Evolutionary conservation across 2,888 invertebrate genomes (phyloP).

Genomic region (Lamproptera curius): DNA sequence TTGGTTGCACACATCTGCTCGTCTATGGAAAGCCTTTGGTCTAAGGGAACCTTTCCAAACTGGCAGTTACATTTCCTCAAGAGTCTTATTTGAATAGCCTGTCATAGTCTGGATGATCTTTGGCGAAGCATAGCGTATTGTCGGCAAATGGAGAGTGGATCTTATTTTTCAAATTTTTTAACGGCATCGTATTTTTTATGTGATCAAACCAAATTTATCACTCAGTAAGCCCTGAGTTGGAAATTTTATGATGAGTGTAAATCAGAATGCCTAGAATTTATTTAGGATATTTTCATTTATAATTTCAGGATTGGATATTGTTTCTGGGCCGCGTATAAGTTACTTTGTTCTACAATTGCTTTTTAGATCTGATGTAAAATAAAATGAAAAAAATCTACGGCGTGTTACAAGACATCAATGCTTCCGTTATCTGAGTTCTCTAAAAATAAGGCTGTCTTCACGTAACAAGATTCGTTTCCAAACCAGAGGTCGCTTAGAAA

Average conservation of each 20-base stretch:
- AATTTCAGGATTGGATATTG: slow-evolving; percentile 36
- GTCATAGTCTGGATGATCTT: slow-evolving; percentile 32
- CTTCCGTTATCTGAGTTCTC: slow-evolving; percentile 33
- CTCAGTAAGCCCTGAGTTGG: slow-evolving; percentile 34
- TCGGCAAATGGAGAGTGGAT: slow-evolving; percentile 32
- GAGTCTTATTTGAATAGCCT: slow-evolving; percentile 28
- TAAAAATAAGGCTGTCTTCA: slow-evolving; percentile 35
- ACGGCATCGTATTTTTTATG: slow-evolving; percentile 35
- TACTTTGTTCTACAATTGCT: slow-evolving; percentile 32
- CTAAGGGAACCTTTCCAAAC: too few species aligned
- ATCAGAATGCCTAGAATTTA: slow-evolving; percentile 35
- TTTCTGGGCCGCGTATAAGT: slow-evolving; percentile 35
- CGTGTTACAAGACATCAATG: slow-evolving; percentile 28
- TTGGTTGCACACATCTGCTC: too few species aligned
- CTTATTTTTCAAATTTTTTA: slow-evolving; percentile 35
- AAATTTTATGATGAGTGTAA: slow-evolving; percentile 34
- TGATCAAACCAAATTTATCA: slow-evolving; percentile 34
- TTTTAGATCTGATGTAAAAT: slow-evolving; percentile 31
- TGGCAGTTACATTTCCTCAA: too few species aligned
- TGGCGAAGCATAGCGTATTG: slow-evolving; percentile 29
- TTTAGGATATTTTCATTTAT: too few species aligned
- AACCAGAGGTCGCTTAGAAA: slow-evolving; percentile 36
- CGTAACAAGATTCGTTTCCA: slow-evolving; percentile 36
- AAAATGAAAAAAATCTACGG: slow-evolving; percentile 31
- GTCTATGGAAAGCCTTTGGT: too few species aligned